These are phyloP conservation scores for Dermochelys coriacea DNA, from an alignment of 2,797 vertebrate genomes.

Conservation along the genomic window DNA sequence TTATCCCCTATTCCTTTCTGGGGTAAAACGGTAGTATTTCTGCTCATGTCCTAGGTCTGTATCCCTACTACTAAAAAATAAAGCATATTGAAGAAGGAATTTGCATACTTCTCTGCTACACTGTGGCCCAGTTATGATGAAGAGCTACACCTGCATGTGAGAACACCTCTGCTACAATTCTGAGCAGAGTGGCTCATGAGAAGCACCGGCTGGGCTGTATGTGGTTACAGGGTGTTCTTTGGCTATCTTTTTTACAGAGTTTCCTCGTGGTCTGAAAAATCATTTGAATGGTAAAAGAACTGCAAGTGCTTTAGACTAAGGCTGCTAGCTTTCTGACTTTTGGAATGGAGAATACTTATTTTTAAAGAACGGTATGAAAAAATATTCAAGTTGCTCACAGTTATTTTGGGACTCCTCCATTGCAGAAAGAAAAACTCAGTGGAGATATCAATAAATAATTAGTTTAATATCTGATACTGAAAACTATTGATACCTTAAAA, in stretches of 20 bases:
- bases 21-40: neutral
- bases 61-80: neutral
- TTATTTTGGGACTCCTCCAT: neutral
- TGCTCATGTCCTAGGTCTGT: neutral
- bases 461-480: neutral
- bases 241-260: neutral
- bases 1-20: neutral
- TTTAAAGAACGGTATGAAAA: slow-evolving; percentile 10
- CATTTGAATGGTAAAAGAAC: neutral
- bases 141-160: neutral
- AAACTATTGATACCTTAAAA: neutral
- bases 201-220: neutral
- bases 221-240: neutral
- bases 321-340: neutral
- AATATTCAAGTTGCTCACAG: neutral
- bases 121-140: neutral
- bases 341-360: neutral
- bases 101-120: neutral
- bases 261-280: neutral
- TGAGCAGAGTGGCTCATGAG: neutral
- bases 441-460: slow-evolving; percentile 10
- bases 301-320: neutral
- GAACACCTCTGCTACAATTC: neutral
- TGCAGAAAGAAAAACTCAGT: neutral
- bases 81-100: neutral